Evolutionary conservation across 37 sponge, comb jelly and placozoan species (phyloP), one percentile per base, ranked within the genome.

Genomic region (Beroe forskalii): DNA sequence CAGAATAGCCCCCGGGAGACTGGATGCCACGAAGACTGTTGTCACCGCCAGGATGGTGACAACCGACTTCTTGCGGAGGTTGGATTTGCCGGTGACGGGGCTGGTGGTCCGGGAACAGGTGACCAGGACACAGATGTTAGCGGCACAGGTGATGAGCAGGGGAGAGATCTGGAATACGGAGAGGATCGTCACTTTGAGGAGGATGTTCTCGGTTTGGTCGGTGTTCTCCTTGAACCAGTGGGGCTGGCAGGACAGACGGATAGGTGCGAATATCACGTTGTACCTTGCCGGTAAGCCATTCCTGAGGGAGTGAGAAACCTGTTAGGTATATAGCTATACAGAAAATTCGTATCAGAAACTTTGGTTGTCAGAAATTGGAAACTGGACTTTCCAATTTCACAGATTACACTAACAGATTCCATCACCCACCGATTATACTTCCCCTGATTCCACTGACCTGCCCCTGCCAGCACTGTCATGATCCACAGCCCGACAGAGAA

Each of bases 81-180:
- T 33, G 1, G 72, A 69, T 69, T 32, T 32, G 27, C 37, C 19
- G 17, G 17, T 69, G 1, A 33, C 32, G 4, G 38, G 72, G 32
- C 32, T 69, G 36, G 27, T 17, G 2, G 38, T 69, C 32, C 72
- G 35, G 39, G 72, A 69, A 32, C 72, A 69, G 19, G 32, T 69
- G 38, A 69, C 39, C 9, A 69, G 72, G 39, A 69, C 72, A 27
- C 72, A 36, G 72, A 69, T 33, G 72, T 69, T 69, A 3, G 72
- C 72, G 4, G 32, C 38, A 1, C 1, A 2, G 4, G 72, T 69
- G 32, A 35, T 19, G 17, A 69, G 27, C 38, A 69, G 72, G 32
- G 72, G 72, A 32, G 33, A 33, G 19, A 69, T 3, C 17, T 69
- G 72, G 72, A 28, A 69, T 28, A 69, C 37, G 19, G 32, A 2